These are phyloP conservation scores for Riptortus pedestris DNA, from an alignment of 1,140 invertebrate genomes.

Conservation along the genomic window DNA sequence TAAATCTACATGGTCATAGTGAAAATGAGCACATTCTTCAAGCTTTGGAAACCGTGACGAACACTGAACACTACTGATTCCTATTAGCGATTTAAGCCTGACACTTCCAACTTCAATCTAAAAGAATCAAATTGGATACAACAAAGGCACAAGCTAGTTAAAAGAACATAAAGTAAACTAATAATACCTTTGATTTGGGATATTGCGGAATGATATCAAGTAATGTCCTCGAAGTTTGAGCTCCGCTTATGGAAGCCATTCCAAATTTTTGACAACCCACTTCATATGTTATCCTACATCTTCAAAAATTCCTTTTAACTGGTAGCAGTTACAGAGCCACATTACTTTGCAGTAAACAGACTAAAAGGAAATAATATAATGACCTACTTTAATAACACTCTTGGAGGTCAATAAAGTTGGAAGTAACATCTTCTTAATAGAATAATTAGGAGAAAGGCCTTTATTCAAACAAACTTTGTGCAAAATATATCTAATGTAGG, in stretches of 20 bases:
- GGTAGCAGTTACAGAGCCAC: neutral
- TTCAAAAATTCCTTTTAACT: conserved; percentile 6
- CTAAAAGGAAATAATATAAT: neutral
- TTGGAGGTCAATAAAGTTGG: too few species aligned
- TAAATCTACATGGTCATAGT: conserved; percentile 87
- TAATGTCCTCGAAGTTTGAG: conserved; percentile 24
- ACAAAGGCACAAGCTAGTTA: neutral
- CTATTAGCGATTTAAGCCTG: conserved; percentile 31
- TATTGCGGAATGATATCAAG: conserved; percentile 24
- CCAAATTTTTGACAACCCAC: conserved; percentile 6
- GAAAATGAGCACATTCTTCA: conserved; percentile 96
- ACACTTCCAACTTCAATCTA: conserved; percentile 30
- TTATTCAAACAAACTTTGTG: neutral
- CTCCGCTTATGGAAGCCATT: conserved; percentile 26
- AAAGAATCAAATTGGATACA: neutral
- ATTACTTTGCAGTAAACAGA: conserved; percentile 1
- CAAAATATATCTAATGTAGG: neutral
- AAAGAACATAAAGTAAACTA: neutral
- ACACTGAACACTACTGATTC: conserved; percentile 26
- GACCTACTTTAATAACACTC: too few species aligned
- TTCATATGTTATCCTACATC: conserved; percentile 21
- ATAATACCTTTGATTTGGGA: conserved; percentile 24
- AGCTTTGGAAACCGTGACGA: conserved; percentile 71
- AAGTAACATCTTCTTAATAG: too few species aligned
- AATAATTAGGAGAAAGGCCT: too few species aligned